Evolutionary conservation across 2,113 vertebrate genomes (phyloP).

Genomic region (Brachyhypopomus gauderio): DNA sequence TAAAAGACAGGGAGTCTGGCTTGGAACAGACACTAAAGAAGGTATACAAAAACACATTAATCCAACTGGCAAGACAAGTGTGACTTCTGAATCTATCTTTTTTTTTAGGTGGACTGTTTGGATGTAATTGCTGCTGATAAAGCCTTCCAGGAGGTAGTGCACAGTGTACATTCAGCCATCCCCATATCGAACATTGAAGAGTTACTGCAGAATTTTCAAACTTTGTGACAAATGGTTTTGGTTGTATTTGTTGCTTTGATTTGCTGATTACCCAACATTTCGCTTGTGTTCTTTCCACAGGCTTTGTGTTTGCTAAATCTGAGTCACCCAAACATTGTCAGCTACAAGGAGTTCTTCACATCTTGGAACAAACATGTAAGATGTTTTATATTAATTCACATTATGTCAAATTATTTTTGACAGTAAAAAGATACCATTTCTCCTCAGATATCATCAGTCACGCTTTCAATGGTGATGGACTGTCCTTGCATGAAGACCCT

Average conservation of each 20-base stretch:
- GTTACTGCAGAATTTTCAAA: not conserved
- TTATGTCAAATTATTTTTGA: too few species aligned
- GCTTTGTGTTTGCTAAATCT: conserved; percentile 67
- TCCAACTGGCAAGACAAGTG: not conserved
- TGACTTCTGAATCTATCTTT: not conserved
- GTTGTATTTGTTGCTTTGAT: not conserved
- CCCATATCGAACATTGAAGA: not conserved
- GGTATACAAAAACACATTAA: not conserved
- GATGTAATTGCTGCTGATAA: conserved; percentile 65
- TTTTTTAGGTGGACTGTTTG: conserved; percentile 69
- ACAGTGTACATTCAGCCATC: not conserved
- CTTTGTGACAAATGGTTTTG: not conserved
- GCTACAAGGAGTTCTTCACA: conserved; percentile 75
- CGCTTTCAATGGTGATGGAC: conserved; percentile 79
- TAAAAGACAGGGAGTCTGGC: not conserved
- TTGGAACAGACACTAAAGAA: conserved; percentile 34
- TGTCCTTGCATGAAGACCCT: conserved; percentile 62
- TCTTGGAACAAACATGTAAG: conserved; percentile 72
- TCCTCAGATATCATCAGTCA: conserved; percentile 71
- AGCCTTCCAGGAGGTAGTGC: conserved; percentile 69
- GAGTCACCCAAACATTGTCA: conserved; percentile 67
- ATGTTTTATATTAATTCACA: not conserved
- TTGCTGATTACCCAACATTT: not conserved
- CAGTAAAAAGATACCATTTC: not conserved
- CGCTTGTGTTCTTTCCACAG: not conserved